Conservation (phyloP, 2,888 invertebrate genomes). For the Nematopogon swammerdamellus region DNA sequence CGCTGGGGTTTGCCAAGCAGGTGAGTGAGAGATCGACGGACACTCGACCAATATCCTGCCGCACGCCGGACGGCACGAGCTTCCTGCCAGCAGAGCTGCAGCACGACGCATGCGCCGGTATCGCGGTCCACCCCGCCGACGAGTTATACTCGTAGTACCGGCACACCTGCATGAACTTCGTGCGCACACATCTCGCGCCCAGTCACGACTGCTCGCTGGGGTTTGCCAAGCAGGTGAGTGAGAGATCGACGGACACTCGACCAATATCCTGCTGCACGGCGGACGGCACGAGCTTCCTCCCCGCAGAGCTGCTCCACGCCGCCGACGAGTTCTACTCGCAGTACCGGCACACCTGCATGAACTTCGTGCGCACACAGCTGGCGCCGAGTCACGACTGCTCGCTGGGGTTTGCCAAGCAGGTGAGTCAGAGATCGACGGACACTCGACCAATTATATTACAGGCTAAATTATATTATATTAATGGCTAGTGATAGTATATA, state of each 20-base stretch:
- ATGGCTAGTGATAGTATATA: no score
- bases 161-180: conserved; percentile 69
- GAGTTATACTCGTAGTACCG: conserved; percentile 55
- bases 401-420: conserved; percentile 69
- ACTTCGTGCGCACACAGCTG: conserved; percentile 67
- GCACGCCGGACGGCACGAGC: conserved; percentile 57
- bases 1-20: conserved; percentile 68
- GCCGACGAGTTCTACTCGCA: conserved; percentile 59
- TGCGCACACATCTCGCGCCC: conserved; percentile 65
- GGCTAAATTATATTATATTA: no score
- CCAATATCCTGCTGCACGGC: conserved; percentile 68
- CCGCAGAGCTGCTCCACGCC: conserved; percentile 45
- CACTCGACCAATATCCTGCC: conserved; percentile 67
- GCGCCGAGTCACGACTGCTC: conserved; percentile 65
- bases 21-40: conserved; percentile 21
- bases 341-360: conserved; percentile 63
- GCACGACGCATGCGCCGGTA: conserved; percentile 70
- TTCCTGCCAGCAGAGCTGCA: conserved; percentile 44
- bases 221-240: conserved; percentile 63
- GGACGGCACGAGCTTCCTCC: conserved; percentile 55
- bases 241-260: not conserved
- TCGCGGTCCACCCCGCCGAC: conserved; percentile 57
- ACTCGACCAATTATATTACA: no score
- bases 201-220: conserved; percentile 64
- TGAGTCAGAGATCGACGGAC: conserved; percentile 16